Percentiles rank a stretch among this genome's conserved stretches.
Conservation (phyloP, 2,797 vertebrate species). For the Alcedo quadribrachys region DNA sequence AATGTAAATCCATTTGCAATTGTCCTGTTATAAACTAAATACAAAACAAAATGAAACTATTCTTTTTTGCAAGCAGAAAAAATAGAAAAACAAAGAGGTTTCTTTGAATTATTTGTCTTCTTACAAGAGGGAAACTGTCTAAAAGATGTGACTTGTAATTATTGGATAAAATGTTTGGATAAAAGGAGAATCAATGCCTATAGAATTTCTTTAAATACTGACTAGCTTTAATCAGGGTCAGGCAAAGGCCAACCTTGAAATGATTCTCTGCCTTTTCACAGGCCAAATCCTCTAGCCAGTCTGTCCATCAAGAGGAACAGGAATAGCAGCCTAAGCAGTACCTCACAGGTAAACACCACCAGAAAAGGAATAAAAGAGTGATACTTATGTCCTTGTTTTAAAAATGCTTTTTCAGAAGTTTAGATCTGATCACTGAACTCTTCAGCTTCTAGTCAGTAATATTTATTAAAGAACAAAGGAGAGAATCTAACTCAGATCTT, state of each 20-base stretch:
- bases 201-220: conserved; percentile 7
- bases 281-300: neutral
- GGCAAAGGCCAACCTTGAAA: neutral
- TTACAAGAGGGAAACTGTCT: neutral
- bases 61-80: neutral
- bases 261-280: neutral
- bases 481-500: neutral
- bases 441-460: neutral
- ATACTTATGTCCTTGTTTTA: neutral
- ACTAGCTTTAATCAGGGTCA: neutral
- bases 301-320: neutral
- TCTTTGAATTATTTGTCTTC: neutral
- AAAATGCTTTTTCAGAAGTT: neutral
- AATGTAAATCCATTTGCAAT: neutral
- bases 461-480: neutral
- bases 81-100: neutral
- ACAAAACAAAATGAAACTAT: neutral
- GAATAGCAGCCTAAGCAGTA: neutral
- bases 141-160: neutral
- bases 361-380: neutral
- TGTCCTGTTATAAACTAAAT: neutral
- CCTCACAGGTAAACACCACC: neutral
- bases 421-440: neutral
- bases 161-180: neutral
- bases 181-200: neutral